Percentiles rank a stretch among this genome's conserved stretches.
phyloP scores from a whole-genome alignment of 1,140 invertebrate genomes.

The Prorops nasuta region DNA sequence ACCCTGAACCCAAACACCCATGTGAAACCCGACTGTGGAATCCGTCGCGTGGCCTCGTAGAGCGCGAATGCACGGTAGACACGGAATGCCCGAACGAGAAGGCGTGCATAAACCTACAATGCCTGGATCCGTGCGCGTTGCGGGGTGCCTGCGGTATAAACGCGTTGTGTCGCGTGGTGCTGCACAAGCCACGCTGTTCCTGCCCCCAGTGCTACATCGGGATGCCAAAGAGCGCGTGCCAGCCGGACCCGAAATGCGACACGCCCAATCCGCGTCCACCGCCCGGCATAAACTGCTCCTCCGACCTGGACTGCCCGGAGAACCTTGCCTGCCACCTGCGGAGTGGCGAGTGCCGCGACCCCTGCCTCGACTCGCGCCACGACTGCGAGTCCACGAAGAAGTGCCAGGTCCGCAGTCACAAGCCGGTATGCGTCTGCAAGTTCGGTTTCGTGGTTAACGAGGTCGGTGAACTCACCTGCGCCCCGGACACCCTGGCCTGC shows the following conservation, averaged over 20 bases:
- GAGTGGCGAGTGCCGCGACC: slow-evolving; percentile 74
- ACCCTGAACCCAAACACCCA: no score
- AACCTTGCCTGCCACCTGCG: slow-evolving; percentile 69
- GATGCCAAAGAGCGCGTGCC: slow-evolving; percentile 73
- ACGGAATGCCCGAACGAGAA: slow-evolving; percentile 87
- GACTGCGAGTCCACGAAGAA: slow-evolving; percentile 76
- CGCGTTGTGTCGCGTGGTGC: slow-evolving; percentile 79
- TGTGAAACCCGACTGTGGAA: neutral
- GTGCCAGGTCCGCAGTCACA: slow-evolving; percentile 83
- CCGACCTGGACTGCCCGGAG: slow-evolving; percentile 72
- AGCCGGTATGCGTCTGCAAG: slow-evolving; percentile 84
- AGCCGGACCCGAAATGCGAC: slow-evolving; percentile 73
- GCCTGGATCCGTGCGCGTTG: slow-evolving; percentile 85
- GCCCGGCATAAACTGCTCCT: slow-evolving; percentile 61
- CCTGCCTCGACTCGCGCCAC: slow-evolving; percentile 59
- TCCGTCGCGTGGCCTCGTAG: slow-evolving; percentile 51
- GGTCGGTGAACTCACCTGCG: slow-evolving; percentile 78
- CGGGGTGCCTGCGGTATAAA: slow-evolving; percentile 85
- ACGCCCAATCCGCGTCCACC: slow-evolving; percentile 53
- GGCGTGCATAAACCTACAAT: slow-evolving; percentile 83
- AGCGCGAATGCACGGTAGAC: slow-evolving; percentile 86
- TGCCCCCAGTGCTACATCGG: slow-evolving; percentile 86
- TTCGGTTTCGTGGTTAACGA: slow-evolving; percentile 84
- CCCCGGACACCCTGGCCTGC: slow-evolving; percentile 76
- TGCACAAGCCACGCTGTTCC: slow-evolving; percentile 80